Evolutionary conservation across 2,113 vertebrate species (phyloP).

Genomic region (Coryphaenoides rupestris): DNA sequence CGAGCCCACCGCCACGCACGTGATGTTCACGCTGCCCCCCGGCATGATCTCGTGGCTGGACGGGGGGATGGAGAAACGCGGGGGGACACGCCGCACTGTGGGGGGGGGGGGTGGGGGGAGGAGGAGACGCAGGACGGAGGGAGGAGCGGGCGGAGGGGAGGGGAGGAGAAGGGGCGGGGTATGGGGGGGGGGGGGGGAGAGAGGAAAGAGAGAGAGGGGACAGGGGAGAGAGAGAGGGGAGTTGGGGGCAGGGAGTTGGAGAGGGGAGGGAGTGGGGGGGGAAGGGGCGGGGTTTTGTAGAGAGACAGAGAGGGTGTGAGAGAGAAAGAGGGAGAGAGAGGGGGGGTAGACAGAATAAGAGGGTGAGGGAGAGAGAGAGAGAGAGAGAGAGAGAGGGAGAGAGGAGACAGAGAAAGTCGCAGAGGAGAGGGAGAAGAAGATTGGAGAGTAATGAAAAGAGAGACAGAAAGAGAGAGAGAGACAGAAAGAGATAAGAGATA

Average conservation of each 20-base stretch:
- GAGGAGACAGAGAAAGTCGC: neutral
- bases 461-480: too few relatives aligned
- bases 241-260: neutral
- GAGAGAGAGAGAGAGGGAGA: constrained; percentile 6
- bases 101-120: constrained; percentile 62
- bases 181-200: constrained; percentile 32
- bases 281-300: constrained; percentile 24
- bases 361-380: constrained; percentile 4
- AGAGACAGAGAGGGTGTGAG: constrained; percentile 9
- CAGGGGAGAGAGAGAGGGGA: constrained; percentile 36
- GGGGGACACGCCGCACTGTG: constrained; percentile 93
- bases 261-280: constrained; percentile 8
- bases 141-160: neutral
- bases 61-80: constrained; percentile 94
- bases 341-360: constrained; percentile 9
- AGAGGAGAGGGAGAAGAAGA: too few relatives aligned
- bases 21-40: constrained; percentile 95
- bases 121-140: constrained; percentile 17
- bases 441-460: too few relatives aligned
- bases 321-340: constrained; percentile 34
- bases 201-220: constrained; percentile 1
- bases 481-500: neutral
- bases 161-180: constrained; percentile 10
- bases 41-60: constrained; percentile 98
- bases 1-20: constrained; percentile 94